These are phyloP conservation scores for Scolopax rusticola DNA, from an alignment of 2,797 vertebrate species.

Conservation along the genomic window DNA sequence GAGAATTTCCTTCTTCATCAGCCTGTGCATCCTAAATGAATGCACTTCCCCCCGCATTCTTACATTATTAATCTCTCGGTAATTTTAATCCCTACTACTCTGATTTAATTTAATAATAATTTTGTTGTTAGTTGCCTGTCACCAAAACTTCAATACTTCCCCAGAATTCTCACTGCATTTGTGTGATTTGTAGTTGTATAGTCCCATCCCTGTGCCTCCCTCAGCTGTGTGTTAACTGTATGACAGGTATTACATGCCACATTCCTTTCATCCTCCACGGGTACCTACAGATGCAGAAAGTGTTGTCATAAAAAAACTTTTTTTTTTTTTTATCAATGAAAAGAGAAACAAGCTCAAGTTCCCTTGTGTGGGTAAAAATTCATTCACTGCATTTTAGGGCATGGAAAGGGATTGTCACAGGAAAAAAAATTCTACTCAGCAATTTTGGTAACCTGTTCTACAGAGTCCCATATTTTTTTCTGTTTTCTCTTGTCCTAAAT, in stretches of 20 bases:
- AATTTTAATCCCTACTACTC: neutral
- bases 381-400: neutral
- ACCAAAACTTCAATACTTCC: neutral
- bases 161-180: neutral
- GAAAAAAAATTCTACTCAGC: neutral
- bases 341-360: neutral
- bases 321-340: neutral
- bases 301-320: neutral
- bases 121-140: neutral
- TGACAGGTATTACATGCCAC: neutral
- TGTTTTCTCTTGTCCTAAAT: neutral
- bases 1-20: neutral
- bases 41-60: neutral
- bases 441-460: neutral
- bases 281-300: neutral
- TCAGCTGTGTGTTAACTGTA: neutral
- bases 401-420: neutral
- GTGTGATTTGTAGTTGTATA: neutral
- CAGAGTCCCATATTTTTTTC: neutral
- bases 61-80: neutral
- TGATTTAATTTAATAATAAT: neutral
- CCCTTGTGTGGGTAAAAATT: neutral
- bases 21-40: neutral
- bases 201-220: neutral
- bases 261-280: neutral